Evolutionary conservation across 2,797 vertebrate genomes (phyloP), one percentile per base, ranked within the genome.

Genomic region (Sebastes baramenuke): DNA sequence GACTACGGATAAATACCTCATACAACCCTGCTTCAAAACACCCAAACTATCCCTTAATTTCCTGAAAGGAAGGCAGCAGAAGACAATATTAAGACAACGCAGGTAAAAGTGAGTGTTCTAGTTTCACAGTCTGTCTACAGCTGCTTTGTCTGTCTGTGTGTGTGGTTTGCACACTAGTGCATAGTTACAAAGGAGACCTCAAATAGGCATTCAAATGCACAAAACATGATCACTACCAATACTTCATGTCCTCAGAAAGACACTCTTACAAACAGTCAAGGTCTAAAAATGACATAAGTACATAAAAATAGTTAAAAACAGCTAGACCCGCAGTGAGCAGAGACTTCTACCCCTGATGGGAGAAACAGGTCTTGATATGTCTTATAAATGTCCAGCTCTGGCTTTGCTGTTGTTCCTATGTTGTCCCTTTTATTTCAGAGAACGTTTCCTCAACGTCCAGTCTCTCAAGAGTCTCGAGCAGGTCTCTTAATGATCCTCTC

Each of bases 81-180:
- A 66, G 24, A 84, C 69, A 75, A 78, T 22, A 54, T 77, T 83
- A 82, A 89, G 85, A 91, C 84, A 86, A 81, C 32, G 34, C 54
- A 67, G 56, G 58, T 72, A 34, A 65, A 22, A 67, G 36, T 66
- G 66, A 82, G 82, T 60, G 74, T 81, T 87, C 55, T 67, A 70
- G 71, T 78, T 89, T 86, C 86, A 87, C 82, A 90, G 84, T 87
- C 56, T 79, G 67, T 76, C 77, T 75, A 70, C 61, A 60, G 49
- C 54, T 79, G 42, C 56, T 59, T 78, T 77, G 60, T 85, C 64
- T 77, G 73, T 82, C 6, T 80, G 38, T 56, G 55, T 56, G 55
- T 77, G 75, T 72, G 67, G 34, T 79, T 49, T 77, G 76, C 46
- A 77, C 80, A 68, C 61, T 30, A 52, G 55, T 88, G 84, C 79